These are phyloP conservation scores for Linurgus olivaceus DNA, from an alignment of 2,797 vertebrate species.

Conservation along the genomic window DNA sequence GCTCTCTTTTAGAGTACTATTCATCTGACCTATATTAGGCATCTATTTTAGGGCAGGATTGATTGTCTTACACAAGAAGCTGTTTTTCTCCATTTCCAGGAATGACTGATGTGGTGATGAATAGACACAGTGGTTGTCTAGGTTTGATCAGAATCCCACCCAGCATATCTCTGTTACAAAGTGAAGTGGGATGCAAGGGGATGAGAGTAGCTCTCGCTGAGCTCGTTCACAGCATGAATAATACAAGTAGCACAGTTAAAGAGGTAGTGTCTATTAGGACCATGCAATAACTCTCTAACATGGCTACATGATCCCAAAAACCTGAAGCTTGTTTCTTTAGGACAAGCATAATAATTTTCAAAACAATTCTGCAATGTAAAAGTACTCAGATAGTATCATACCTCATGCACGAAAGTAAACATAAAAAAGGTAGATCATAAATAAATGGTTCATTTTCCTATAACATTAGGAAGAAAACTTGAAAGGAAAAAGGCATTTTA, in stretches of 20 bases:
- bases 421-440: not conserved
- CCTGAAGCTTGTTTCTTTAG: not conserved
- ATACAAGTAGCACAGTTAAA: not conserved
- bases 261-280: not conserved
- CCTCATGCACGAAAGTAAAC: not conserved
- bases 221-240: not conserved
- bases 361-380: not conserved
- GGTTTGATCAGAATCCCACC: not conserved
- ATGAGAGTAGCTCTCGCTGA: not conserved
- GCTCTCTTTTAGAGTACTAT: not conserved
- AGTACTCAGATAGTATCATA: not conserved
- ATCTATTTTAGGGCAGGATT: not conserved
- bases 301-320: not conserved
- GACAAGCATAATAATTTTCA: not conserved
- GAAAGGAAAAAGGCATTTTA: not conserved
- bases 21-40: not conserved
- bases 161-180: not conserved
- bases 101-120: not conserved
- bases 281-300: rapidly evolving
- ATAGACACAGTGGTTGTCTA: not conserved
- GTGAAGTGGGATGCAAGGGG: not conserved
- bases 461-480: rapidly evolving
- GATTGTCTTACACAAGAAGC: not conserved
- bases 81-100: not conserved
- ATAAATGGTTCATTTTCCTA: not conserved